Percentiles rank a stretch among this genome's conserved stretches.
These are phyloP conservation scores for Tetraodon nigroviridis DNA, from an alignment of 2,113 vertebrate species.

Conservation along the genomic window DNA sequence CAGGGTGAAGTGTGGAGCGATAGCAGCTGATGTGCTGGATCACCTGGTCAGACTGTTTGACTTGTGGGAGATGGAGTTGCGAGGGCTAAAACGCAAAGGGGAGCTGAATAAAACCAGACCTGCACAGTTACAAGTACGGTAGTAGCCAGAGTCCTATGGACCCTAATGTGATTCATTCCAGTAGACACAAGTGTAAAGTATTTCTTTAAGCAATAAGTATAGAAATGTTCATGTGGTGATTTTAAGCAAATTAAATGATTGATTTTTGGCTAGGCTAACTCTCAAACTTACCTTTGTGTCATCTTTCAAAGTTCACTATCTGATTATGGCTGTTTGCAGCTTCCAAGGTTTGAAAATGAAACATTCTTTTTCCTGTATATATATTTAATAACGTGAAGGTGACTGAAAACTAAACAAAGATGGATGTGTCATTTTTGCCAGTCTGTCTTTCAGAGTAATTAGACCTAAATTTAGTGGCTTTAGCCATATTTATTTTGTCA, in stretches of 20 bases:
- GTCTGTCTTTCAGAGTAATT: background rate
- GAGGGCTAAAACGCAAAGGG: slow-evolving; percentile 5
- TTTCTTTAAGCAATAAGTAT: background rate
- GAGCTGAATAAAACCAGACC: no score
- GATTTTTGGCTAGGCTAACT: no score
- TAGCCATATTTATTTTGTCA: background rate
- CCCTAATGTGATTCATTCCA: no score
- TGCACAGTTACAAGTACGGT: no score
- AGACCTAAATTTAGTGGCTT: background rate
- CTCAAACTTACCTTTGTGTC: background rate
- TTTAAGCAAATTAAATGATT: no score
- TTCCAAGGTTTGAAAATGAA: background rate
- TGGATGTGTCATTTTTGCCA: background rate
- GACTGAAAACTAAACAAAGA: background rate
- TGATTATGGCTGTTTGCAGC: background rate
- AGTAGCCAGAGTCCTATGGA: no score
- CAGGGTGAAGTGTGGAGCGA: slow-evolving; percentile 50
- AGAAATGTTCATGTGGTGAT: no score
- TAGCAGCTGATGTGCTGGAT: slow-evolving; percentile 32
- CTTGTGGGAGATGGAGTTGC: slow-evolving; percentile 25
- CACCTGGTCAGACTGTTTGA: slow-evolving; percentile 46
- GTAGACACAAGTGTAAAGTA: background rate
- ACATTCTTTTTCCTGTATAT: background rate
- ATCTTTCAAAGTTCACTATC: background rate
- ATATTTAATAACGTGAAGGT: background rate